Percentiles rank a stretch among this genome's conserved stretches.
Evolutionary conservation across 1,140 invertebrate genomes (phyloP).

Genomic region (Holotrichia oblita): DNA sequence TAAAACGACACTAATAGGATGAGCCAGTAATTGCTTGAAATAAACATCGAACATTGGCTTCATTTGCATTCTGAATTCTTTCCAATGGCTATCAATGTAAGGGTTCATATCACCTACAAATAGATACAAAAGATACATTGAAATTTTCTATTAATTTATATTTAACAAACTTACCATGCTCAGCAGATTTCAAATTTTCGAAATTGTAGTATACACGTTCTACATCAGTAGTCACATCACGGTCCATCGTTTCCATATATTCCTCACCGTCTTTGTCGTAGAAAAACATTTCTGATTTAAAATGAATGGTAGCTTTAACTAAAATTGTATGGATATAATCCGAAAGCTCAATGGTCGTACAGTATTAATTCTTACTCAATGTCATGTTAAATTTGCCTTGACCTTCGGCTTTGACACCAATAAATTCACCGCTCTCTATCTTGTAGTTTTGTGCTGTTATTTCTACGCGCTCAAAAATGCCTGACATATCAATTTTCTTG

Average conservation of each 20-base stretch:
- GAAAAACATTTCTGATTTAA: not conserved
- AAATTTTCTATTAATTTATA: not conserved
- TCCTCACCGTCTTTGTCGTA: not conserved
- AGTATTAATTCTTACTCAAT: not conserved
- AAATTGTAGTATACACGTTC: not conserved
- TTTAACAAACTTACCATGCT: not conserved
- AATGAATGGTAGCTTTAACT: not conserved
- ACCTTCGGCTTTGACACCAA: not conserved
- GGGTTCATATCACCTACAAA: not conserved
- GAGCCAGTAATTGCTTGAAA: not conserved
- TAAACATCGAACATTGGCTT: not conserved
- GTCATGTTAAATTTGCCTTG: slow-evolving; percentile 11
- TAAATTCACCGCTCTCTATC: not conserved
- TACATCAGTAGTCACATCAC: not conserved
- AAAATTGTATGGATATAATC: not conserved
- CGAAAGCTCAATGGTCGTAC: not conserved
- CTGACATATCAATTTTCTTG: not conserved
- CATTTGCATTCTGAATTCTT: not conserved
- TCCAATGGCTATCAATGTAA: not conserved
- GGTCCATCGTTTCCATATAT: not conserved
- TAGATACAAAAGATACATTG: not conserved
- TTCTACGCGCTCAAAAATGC: not conserved
- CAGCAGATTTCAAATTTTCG: slow-evolving; percentile 8
- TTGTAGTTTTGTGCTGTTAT: not conserved
- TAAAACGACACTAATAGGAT: not conserved